These are phyloP conservation scores for Falco columbarius DNA, from an alignment of 2,797 vertebrate species.

Conservation along the genomic window DNA sequence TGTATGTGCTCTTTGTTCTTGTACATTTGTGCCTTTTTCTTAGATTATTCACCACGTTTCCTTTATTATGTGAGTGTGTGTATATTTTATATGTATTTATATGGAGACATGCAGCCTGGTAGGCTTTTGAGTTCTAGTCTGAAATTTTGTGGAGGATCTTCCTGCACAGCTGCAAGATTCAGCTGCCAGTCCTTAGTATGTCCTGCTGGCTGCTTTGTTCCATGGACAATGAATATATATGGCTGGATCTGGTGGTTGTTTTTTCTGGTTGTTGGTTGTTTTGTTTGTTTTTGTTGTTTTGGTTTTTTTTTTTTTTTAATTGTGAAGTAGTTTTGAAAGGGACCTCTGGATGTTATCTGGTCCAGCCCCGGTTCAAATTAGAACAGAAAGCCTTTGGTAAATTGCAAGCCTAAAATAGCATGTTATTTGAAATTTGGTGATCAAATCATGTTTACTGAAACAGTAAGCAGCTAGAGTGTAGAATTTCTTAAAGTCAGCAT, in stretches of 20 bases:
- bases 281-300: no score
- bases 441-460: not conserved
- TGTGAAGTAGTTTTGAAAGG: not conserved
- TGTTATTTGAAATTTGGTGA: not conserved
- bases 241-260: not conserved
- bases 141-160: not conserved
- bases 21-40: not conserved
- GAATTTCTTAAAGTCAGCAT: not conserved
- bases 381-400: not conserved
- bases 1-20: not conserved
- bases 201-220: not conserved
- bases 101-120: rapidly evolving
- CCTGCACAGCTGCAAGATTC: not conserved
- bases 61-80: rapidly evolving
- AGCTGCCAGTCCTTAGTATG: not conserved
- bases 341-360: not conserved
- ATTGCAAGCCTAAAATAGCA: not conserved
- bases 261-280: no score
- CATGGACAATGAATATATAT: not conserved
- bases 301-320: not conserved
- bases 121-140: not conserved
- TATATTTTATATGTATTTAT: not conserved
- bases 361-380: not conserved
- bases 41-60: not conserved
- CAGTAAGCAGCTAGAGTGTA: no score